Conservation (phyloP, 2,113 vertebrate species). For the Scophthalmus maximus region DNA sequence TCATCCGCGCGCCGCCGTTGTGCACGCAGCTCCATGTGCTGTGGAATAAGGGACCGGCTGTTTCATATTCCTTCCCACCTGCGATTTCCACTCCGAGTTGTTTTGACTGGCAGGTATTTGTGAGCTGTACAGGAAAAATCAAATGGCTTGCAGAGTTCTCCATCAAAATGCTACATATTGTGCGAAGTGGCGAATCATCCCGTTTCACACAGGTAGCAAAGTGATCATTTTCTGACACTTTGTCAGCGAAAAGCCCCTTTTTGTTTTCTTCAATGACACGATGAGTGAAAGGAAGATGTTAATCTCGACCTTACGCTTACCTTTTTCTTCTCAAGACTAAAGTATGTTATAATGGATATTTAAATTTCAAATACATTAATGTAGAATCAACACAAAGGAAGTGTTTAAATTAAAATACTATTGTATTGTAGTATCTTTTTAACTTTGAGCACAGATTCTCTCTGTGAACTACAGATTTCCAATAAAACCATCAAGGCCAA, state of each 20-base stretch:
- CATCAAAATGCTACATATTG: slow-evolving; percentile 57
- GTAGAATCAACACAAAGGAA: too few relatives aligned
- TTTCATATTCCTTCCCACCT: slow-evolving; percentile 47
- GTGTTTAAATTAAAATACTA: too few relatives aligned
- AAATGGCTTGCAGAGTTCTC: slow-evolving; percentile 43
- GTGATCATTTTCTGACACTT: slow-evolving; percentile 44
- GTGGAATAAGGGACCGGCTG: slow-evolving; percentile 41
- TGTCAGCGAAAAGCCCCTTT: slow-evolving; percentile 32
- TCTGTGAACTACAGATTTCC: too few relatives aligned
- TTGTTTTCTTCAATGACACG: slow-evolving; percentile 51
- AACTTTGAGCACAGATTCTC: too few relatives aligned
- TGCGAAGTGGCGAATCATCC: slow-evolving; percentile 58
- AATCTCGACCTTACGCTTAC: too few relatives aligned
- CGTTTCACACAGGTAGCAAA: slow-evolving; percentile 49
- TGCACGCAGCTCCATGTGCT: slow-evolving; percentile 6
- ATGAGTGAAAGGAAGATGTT: slow-evolving; percentile 54
- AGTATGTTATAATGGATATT: too few relatives aligned
- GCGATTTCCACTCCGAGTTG: slow-evolving; percentile 36
- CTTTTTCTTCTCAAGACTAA: too few relatives aligned
- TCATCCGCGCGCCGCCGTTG: slow-evolving; percentile 20
- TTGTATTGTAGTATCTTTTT: too few relatives aligned
- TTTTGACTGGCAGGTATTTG: slow-evolving; percentile 68
- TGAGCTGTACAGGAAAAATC: slow-evolving; percentile 52
- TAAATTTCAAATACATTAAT: too few relatives aligned
- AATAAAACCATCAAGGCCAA: too few relatives aligned